Base-by-base conservation (phyloP, 2,113 vertebrate genomes). In the Mystacornis crossleyi region DNA sequence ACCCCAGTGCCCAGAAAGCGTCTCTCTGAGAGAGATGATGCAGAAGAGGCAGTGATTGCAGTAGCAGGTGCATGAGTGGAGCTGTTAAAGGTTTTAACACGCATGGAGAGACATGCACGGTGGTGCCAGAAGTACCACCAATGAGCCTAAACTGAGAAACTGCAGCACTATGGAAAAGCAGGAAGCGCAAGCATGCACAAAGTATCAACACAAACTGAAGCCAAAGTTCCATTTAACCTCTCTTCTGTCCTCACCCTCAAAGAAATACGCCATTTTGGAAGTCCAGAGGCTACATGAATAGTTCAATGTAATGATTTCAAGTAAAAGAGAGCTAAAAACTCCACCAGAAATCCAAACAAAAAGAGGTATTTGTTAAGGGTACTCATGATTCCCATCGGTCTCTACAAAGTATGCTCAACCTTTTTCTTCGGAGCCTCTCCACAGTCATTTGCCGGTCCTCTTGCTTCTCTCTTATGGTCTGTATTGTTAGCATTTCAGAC, bases 71-170 rank as follows among this genome's bases (percentile, higher is more conserved):
- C 21, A 54, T 29, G 25, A 66, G 14, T 38, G 18, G 26, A 92
- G 29, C 23, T 33, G n/a, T 34, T 34, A 57, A 45, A 81, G 21
- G 6, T 78, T 94, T 72, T 55, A 64, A 51, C 0, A 3, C 19
- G 6, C 0, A 5, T n/a, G 25, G 34, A 54, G 48, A 58, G 45
- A 45, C 9, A 23, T 6, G 16, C 8, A 55, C 40, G 2, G 0
- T 13, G 7, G 23, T 66, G 43, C 13, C 29, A 48, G 18, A 75
- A 83, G 8, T 36, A 36, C 31, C 12, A 42, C 24, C 23, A 71
- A 28, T 7, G 26, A 90, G 33, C 28, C 55, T 40, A 45, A 60
- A 69, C 60, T 34, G 51, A 77, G 71, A 65, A 62, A 40, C 15
- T 34, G 17, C 17, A 81, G 18, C 18, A 38, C 18, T 61, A 19